A percentile compares a stretch with the other conserved stretches of the same genome.
phyloP scores from a whole-genome alignment of 2,113 vertebrate genomes.

The Planiliza haematocheilus region DNA sequence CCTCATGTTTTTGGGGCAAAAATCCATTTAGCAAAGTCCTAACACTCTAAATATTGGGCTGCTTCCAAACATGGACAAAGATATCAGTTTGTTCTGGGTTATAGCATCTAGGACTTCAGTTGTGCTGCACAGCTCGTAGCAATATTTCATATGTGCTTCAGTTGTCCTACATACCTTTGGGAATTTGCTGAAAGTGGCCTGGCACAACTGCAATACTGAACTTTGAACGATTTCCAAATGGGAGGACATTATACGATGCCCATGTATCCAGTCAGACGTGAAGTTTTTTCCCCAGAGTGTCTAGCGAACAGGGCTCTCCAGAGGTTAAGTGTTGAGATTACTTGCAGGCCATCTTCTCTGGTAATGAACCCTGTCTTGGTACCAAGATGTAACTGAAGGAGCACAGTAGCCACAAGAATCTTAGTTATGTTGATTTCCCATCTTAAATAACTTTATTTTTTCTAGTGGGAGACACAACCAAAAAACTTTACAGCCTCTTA shows the following conservation, averaged over 20 bases:
- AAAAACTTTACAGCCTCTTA: slow-evolving; percentile 65
- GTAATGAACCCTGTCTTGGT: slow-evolving; percentile 68
- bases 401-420: slow-evolving; percentile 14
- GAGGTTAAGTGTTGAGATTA: slow-evolving; percentile 66
- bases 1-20: not conserved
- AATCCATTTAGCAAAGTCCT: not conserved
- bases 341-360: slow-evolving; percentile 59
- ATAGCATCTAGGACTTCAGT: not conserved
- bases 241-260: slow-evolving; percentile 47
- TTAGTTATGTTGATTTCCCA: slow-evolving; percentile 22
- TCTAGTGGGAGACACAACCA: slow-evolving; percentile 35
- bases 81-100: not conserved
- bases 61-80: not conserved
- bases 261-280: slow-evolving; percentile 62
- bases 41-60: slow-evolving; percentile 1
- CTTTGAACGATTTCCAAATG: slow-evolving; percentile 58
- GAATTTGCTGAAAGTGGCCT: slow-evolving; percentile 42
- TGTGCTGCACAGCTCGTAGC: slow-evolving; percentile 14
- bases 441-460: slow-evolving; percentile 40
- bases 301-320: slow-evolving; percentile 35
- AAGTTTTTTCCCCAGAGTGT: slow-evolving; percentile 48
- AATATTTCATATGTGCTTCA: slow-evolving; percentile 37
- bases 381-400: slow-evolving; percentile 50
- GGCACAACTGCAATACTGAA: slow-evolving; percentile 42
- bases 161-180: slow-evolving; percentile 29